A percentile compares a stretch with the other conserved stretches of the same genome.
Conservation (phyloP, 2,113 vertebrate genomes). For the Equus quagga region DNA sequence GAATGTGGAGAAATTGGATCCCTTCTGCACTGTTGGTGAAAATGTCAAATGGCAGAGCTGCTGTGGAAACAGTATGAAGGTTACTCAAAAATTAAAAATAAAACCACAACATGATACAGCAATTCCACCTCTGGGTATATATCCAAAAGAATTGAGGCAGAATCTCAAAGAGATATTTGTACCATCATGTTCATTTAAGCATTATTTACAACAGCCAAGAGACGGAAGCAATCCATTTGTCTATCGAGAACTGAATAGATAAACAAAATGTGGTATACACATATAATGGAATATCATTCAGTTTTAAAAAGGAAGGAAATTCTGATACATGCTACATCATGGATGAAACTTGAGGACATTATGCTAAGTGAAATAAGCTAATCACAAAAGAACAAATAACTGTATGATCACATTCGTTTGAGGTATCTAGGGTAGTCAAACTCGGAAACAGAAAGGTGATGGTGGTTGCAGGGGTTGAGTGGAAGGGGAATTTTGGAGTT, state of each 20-base stretch:
- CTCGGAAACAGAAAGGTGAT: neutral
- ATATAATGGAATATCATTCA: neutral
- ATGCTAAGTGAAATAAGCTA: neutral
- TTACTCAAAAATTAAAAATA: neutral
- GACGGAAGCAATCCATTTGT: neutral
- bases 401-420: neutral
- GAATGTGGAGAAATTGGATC: neutral
- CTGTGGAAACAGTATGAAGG: neutral
- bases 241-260: neutral
- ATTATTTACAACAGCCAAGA: neutral
- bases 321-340: neutral
- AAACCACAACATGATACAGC: neutral
- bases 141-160: neutral
- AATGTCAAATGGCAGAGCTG: neutral
- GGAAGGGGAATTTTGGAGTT: neutral
- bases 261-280: neutral
- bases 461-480: neutral
- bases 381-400: neutral
- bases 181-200: neutral
- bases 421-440: neutral
- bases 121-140: neutral
- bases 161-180: neutral
- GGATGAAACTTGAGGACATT: neutral
- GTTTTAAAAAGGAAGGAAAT: neutral
- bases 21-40: accelerated